A percentile compares a stretch with the other conserved stretches of the same genome.
Evolutionary conservation across 2,888 invertebrate species (phyloP).

Genomic region (Taphrorychus bicolor): DNA sequence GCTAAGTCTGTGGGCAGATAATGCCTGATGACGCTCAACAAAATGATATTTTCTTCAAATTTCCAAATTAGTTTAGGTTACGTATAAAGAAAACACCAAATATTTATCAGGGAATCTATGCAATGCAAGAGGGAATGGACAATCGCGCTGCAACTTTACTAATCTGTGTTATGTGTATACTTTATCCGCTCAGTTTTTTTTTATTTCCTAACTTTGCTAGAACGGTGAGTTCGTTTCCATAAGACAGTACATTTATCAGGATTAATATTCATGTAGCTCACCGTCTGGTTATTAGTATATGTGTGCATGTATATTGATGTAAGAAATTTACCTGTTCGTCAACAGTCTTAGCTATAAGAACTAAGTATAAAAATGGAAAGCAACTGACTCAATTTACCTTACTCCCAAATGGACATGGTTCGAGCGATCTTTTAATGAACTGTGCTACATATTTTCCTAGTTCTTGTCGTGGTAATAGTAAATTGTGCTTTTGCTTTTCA

Average conservation of each 20-base stretch:
- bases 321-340: slow-evolving; percentile 31
- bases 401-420: not conserved
- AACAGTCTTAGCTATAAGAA: slow-evolving; percentile 28
- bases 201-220: slow-evolving; percentile 8
- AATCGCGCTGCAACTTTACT: slow-evolving; percentile 52
- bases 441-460: too few relatives aligned
- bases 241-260: not conserved
- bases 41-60: not conserved
- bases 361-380: slow-evolving; percentile 29
- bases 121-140: slow-evolving; percentile 52
- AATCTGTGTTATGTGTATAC: slow-evolving; percentile 50
- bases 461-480: slow-evolving; percentile 11
- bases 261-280: too few relatives aligned
- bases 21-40: slow-evolving; percentile 43
- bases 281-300: slow-evolving; percentile 3
- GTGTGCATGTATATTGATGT: slow-evolving; percentile 32
- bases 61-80: not conserved
- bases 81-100: slow-evolving; percentile 55
- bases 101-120: slow-evolving; percentile 60
- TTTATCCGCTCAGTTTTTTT: slow-evolving; percentile 50
- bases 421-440: too few relatives aligned
- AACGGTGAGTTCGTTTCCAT: not conserved
- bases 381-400: slow-evolving; percentile 36
- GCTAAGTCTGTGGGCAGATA: slow-evolving; percentile 52
- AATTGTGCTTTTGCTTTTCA: slow-evolving; percentile 42